phyloP scores from a whole-genome alignment of 2,797 vertebrate species.

The Sebastes steindachneri region DNA sequence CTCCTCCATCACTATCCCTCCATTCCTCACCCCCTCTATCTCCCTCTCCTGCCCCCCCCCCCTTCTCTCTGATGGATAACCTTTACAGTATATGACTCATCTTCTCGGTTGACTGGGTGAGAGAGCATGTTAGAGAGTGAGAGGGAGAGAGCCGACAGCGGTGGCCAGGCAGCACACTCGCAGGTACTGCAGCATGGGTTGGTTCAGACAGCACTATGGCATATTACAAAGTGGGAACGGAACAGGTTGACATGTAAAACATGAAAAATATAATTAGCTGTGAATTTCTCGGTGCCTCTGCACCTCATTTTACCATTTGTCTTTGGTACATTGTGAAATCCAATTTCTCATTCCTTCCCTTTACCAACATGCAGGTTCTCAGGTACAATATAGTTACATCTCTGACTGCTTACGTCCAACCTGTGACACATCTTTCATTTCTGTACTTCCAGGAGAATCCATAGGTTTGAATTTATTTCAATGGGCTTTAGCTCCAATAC shows the following conservation, averaged over 20 bases:
- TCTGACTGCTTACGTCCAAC: not conserved
- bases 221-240: not conserved
- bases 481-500: not conserved
- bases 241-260: not conserved
- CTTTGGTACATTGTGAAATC: not conserved
- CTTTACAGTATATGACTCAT: constrained; percentile 72
- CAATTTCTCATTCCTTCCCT: not conserved
- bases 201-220: not conserved
- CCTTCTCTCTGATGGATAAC: constrained; percentile 58
- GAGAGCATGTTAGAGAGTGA: constrained; percentile 24
- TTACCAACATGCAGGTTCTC: not conserved
- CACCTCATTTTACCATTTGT: not conserved
- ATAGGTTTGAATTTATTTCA: not conserved
- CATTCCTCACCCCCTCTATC: constrained; percentile 15
- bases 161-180: not conserved
- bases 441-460: not conserved
- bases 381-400: not conserved
- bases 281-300: not conserved
- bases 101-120: constrained; percentile 40
- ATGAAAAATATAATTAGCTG: not conserved
- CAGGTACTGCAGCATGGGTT: not conserved
- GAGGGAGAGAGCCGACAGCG: constrained; percentile 12
- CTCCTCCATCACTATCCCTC: constrained; percentile 52
- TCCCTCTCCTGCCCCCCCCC: not conserved
- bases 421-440: not conserved